Base-by-base conservation (phyloP, 2,113 vertebrate genomes). In the Osmerus eperlanus region DNA sequence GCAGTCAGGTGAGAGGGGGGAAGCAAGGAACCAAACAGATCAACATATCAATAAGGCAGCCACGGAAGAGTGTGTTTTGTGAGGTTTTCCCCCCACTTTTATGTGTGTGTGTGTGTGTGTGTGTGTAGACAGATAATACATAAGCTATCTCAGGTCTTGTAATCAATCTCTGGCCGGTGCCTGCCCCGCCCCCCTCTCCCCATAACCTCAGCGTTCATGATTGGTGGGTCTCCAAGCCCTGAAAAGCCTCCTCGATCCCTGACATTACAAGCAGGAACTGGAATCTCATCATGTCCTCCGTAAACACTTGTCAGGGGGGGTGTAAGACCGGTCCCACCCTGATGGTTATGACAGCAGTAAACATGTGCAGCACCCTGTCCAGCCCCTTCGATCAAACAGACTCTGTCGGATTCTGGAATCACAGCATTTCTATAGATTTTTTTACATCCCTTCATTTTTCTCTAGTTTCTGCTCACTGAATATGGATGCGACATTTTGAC, bases 41-140 rank as follows among this genome's bases (percentile, higher is more conserved):
- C 73, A 65, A 74, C 78, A 80, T 80, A 82, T 80, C 75, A 73
- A 84, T 79, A 84, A 67, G 64, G 54, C 36, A 52, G 56, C 59
- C 54, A 29, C 32, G 78, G 60, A 19, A 75, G 80, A 8, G 14
- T 2, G 9, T 41, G 62, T 63, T 47, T 12, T 9, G 41, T 47
- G 41, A 12, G 41, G 41, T 47, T 47, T 47, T 11, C 41, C 9
- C 41, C 9, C 9, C 9, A 5, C 41, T 12, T 9, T 9, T 12
- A 2, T 63, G 61, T 32, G 25, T 11, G 28, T 16, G 28, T 63
- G 61, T 16, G 28, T 63, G 61, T 36, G n/a, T 32, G 28, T 32
- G 61, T 63, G 60, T 62, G 60, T 62, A 69, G 74, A 64, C 72
- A 73, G 73, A 54, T 78, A 67, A 76, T 65, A 72, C 63, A 68